Evolutionary conservation across 2,113 vertebrate genomes (phyloP).

Genomic region (Triplophysa dalaica): DNA sequence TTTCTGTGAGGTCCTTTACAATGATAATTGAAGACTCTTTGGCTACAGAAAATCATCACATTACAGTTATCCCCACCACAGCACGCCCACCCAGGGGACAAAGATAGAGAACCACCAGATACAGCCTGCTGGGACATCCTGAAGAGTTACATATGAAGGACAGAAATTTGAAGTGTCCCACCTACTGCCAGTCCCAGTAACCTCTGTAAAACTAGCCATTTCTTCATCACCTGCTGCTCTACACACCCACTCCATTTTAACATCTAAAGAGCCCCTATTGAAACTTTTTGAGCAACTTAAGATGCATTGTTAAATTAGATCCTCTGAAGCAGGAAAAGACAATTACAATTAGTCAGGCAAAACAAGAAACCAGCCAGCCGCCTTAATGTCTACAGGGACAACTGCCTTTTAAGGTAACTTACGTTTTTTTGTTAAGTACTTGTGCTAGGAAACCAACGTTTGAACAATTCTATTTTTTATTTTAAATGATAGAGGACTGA

Average conservation of each 20-base stretch:
- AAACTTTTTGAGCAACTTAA: constrained; percentile 23
- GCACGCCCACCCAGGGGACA: constrained; percentile 55
- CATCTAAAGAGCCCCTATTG: constrained; percentile 17
- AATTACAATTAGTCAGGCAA: not conserved
- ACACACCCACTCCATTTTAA: constrained; percentile 25
- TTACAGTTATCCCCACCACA: constrained; percentile 67
- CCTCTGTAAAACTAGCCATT: not conserved
- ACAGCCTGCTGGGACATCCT: constrained; percentile 29
- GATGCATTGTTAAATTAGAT: constrained; percentile 25
- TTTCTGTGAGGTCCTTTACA: constrained; percentile 60
- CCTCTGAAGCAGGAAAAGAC: not conserved
- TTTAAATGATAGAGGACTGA: too few relatives aligned
- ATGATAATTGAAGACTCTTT: constrained; percentile 71
- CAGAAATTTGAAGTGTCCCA: constrained; percentile 10
- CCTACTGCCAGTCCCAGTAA: constrained; percentile 36
- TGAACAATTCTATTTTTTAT: too few relatives aligned
- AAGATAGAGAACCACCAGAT: constrained; percentile 47
- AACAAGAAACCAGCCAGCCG: not conserved
- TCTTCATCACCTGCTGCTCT: not conserved
- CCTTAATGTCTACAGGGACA: too few relatives aligned
- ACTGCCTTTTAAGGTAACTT: too few relatives aligned
- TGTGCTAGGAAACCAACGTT: too few relatives aligned
- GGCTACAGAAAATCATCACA: constrained; percentile 61
- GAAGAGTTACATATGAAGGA: constrained; percentile 29
- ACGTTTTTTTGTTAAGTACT: too few relatives aligned